phyloP scores from a whole-genome alignment of 2,113 vertebrate genomes.

The Noturus placidus region DNA sequence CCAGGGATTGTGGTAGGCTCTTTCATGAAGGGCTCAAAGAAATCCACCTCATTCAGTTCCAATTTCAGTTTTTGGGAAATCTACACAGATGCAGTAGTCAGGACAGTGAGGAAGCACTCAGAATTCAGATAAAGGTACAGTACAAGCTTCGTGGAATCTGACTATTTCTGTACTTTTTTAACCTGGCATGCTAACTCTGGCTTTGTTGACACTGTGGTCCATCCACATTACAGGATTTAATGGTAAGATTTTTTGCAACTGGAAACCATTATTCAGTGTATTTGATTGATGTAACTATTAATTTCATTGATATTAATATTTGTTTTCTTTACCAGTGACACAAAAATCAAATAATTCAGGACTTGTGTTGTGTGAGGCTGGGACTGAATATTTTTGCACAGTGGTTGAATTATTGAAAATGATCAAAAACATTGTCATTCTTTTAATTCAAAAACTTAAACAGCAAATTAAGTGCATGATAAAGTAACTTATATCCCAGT shows the following conservation, averaged over 20 bases:
- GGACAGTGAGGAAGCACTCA: neutral
- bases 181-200: neutral
- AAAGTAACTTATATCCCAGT: neutral
- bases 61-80: constrained; percentile 86
- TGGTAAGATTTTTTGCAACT: neutral
- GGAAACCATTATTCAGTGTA: neutral
- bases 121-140: neutral
- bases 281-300: neutral
- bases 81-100: constrained; percentile 61
- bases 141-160: neutral
- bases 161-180: neutral
- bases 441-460: neutral
- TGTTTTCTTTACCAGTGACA: neutral
- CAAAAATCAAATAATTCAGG: neutral
- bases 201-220: neutral
- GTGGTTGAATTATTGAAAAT: neutral
- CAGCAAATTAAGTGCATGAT: neutral
- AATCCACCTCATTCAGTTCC: constrained; percentile 87
- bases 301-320: neutral
- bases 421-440: neutral
- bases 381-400: neutral
- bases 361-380: neutral
- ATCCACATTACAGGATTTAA: neutral
- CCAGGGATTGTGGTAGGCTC: constrained; percentile 81
- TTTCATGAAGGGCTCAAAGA: constrained; percentile 90